A percentile compares a stretch with the other conserved stretches of the same genome.
Evolutionary conservation across 2,797 vertebrate species (phyloP).

Genomic region (Pampus argenteus): DNA sequence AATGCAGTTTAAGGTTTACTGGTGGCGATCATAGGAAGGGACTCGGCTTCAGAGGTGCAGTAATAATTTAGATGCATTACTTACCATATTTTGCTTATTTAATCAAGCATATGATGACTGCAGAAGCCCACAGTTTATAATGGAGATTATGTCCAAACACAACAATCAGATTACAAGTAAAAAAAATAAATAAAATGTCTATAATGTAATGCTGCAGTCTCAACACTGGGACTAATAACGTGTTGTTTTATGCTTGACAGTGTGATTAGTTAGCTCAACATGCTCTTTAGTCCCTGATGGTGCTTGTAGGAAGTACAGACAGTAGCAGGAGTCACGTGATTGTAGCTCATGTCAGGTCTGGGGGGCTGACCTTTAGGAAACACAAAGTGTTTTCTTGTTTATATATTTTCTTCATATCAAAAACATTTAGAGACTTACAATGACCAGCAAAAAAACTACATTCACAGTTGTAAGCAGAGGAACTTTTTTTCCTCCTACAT

Average conservation of each 20-base stretch:
- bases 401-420: background rate
- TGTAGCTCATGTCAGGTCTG: background rate
- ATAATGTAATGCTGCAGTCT: background rate
- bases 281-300: background rate
- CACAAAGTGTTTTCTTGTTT: background rate
- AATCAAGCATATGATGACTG: background rate
- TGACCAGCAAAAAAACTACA: background rate
- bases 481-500: background rate
- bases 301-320: constrained; percentile 24
- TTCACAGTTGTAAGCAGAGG: no score
- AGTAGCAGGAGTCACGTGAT: constrained; percentile 33
- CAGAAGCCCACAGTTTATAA: background rate
- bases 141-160: constrained; percentile 12
- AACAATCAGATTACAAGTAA: background rate
- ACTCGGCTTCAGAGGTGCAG: background rate
- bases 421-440: background rate
- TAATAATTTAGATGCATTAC: background rate
- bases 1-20: background rate
- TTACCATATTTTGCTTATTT: background rate
- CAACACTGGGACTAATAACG: background rate
- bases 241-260: constrained; percentile 2
- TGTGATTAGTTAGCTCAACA: background rate
- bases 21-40: no score
- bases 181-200: no score
- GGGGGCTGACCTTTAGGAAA: constrained; percentile 27